Percentiles rank a stretch among this genome's conserved stretches.
Conservation (phyloP, 1,140 invertebrate species). For the Anoplolepis gracilipes region DNA sequence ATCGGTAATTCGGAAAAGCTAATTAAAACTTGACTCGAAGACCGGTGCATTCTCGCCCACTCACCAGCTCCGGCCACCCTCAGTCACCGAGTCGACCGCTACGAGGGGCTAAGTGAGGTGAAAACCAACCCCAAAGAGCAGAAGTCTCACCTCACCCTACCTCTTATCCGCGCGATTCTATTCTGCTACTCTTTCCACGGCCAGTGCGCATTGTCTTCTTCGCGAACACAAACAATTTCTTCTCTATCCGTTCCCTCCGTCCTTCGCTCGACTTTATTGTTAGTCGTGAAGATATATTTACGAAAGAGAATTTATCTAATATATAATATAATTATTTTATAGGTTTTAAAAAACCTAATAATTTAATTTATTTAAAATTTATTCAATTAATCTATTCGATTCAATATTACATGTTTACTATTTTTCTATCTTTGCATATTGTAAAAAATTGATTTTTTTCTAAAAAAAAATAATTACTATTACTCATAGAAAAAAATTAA, state of each 20-base stretch:
- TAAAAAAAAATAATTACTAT: not conserved
- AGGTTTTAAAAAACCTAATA: too few relatives aligned
- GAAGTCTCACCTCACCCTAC: slow-evolving; percentile 66
- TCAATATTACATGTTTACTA: not conserved
- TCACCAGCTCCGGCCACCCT: slow-evolving; percentile 55
- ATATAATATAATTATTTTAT: too few relatives aligned
- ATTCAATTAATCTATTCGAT: not conserved
- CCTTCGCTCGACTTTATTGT: not conserved
- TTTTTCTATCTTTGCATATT: not conserved
- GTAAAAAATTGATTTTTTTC: not conserved
- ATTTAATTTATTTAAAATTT: not conserved
- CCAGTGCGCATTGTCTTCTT: slow-evolving; percentile 71
- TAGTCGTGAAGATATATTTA: not conserved
- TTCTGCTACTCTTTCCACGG: slow-evolving; percentile 70
- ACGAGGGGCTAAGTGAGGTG: slow-evolving; percentile 76
- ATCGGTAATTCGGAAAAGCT: slow-evolving; percentile 81
- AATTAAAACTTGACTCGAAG: slow-evolving; percentile 81
- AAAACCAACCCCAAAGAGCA: slow-evolving; percentile 74
- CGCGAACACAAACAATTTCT: slow-evolving; percentile 69
- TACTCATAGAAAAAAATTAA: not conserved
- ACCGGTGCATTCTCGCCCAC: slow-evolving; percentile 53
- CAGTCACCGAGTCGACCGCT: slow-evolving; percentile 71
- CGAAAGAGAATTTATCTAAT: not conserved
- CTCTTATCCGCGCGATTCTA: slow-evolving; percentile 68
- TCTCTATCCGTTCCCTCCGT: not conserved